Evolutionary conservation across 2,888 invertebrate species (phyloP).

Genomic region (Frankliniella intonsa): DNA sequence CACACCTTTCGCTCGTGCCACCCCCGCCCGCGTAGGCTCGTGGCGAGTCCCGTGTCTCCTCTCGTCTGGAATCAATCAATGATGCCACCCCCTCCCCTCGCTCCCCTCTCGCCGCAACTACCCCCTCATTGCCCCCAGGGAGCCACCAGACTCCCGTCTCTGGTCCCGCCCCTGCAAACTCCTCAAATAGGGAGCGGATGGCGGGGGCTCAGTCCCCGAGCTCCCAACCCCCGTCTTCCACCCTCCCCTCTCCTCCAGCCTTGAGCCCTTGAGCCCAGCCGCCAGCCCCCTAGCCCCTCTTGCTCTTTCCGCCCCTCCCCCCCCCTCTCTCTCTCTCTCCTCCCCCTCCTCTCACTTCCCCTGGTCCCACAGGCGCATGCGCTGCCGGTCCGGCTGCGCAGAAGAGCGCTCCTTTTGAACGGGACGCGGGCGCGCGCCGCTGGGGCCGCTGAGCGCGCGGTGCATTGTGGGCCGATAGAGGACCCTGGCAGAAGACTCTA

Average conservation of each 20-base stretch:
- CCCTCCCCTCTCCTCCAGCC: background rate
- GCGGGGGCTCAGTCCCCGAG: background rate
- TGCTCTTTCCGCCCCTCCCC: background rate
- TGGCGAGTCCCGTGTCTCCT: background rate
- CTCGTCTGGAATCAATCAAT: constrained; percentile 22
- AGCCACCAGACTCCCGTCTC: background rate
- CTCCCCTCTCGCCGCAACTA: background rate
- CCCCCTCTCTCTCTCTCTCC: background rate
- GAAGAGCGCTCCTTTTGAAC: background rate
- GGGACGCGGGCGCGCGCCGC: background rate
- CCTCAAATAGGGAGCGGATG: too few species aligned
- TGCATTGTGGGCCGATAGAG: constrained; percentile 23
- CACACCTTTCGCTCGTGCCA: background rate
- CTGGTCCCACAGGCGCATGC: background rate
- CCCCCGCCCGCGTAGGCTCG: background rate
- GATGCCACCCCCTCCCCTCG: background rate
- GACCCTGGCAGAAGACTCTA: constrained; percentile 26
- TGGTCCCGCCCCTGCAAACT: background rate
- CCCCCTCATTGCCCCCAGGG: background rate
- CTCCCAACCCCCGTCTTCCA: background rate
- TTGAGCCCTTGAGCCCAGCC: background rate
- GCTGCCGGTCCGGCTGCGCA: background rate
- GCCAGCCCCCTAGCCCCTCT: background rate
- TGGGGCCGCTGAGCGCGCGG: background rate
- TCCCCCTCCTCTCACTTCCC: background rate